Evolutionary conservation across 35 echinoderm and acorn worm species (phyloP).

Genomic region (Heliocidaris tuberculata): DNA sequence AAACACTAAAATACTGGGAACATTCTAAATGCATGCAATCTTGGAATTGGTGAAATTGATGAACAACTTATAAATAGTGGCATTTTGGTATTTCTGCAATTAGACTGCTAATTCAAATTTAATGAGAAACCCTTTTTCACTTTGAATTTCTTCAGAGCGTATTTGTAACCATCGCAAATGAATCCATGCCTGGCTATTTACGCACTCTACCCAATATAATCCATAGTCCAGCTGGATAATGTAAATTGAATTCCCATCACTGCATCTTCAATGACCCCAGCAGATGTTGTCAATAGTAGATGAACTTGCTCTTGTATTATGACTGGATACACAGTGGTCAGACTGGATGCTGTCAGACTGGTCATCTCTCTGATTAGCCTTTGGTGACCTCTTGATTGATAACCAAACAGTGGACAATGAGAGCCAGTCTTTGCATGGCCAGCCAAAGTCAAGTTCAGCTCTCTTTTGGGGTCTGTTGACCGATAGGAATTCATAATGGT

Average conservation of each 20-base stretch:
- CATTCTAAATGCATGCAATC: neutral
- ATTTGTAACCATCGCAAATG: neutral
- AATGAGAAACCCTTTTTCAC: neutral
- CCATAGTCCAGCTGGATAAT: no score
- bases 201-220: neutral
- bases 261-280: no score
- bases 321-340: neutral
- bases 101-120: neutral
- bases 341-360: neutral
- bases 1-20: no score
- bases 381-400: conserved; percentile 7
- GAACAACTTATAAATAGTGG: neutral
- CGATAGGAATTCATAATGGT: neutral
- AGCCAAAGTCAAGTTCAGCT: neutral
- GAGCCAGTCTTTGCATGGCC: neutral
- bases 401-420: neutral
- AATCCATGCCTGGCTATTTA: neutral
- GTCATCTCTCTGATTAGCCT: neutral
- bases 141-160: neutral
- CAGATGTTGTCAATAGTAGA: no score
- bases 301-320: no score
- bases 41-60: neutral
- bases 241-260: no score
- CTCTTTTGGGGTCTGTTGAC: neutral
- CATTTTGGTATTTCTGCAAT: neutral